A percentile compares a stretch with the other conserved stretches of the same genome.
phyloP scores from a whole-genome alignment of 1,140 invertebrate genomes.

The Drosophila malerkotliana region DNA sequence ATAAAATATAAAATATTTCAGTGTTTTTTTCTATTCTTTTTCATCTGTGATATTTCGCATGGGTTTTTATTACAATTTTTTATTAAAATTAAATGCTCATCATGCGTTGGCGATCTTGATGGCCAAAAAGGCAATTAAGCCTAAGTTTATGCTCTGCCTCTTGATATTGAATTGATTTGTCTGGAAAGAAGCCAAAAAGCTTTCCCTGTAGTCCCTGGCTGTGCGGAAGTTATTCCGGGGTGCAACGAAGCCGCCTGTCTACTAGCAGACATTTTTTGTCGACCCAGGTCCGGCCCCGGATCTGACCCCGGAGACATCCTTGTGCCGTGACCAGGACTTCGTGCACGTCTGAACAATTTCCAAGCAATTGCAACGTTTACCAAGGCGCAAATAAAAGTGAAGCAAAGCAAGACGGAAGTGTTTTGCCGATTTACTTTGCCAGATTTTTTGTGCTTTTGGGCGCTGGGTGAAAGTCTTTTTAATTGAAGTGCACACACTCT shows the following conservation, averaged over 20 bases:
- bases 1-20: too few species aligned
- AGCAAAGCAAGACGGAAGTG: conserved; percentile 73
- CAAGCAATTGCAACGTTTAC: conserved; percentile 79
- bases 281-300: conserved; percentile 2
- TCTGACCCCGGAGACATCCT: neutral
- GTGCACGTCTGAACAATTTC: conserved; percentile 77
- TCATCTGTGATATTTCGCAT: too few species aligned
- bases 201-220: neutral
- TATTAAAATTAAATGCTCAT: neutral
- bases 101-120: conserved; percentile 50
- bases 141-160: conserved; percentile 13
- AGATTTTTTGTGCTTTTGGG: conserved; percentile 58
- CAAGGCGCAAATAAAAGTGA: conserved; percentile 70
- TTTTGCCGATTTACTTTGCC: conserved; percentile 70
- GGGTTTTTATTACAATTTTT: too few species aligned
- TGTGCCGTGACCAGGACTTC: conserved; percentile 8
- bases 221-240: conserved; percentile 77
- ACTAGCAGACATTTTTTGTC: conserved; percentile 50
- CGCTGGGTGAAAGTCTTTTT: conserved; percentile 80
- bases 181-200: conserved; percentile 1
- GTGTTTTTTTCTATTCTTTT: too few species aligned
- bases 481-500: conserved; percentile 75
- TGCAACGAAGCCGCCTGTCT: conserved; percentile 57
- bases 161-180: conserved; percentile 68
- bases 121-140: conserved; percentile 62